phyloP scores from a whole-genome alignment of 2,113 vertebrate genomes.

The Oophaga pumilio region DNA sequence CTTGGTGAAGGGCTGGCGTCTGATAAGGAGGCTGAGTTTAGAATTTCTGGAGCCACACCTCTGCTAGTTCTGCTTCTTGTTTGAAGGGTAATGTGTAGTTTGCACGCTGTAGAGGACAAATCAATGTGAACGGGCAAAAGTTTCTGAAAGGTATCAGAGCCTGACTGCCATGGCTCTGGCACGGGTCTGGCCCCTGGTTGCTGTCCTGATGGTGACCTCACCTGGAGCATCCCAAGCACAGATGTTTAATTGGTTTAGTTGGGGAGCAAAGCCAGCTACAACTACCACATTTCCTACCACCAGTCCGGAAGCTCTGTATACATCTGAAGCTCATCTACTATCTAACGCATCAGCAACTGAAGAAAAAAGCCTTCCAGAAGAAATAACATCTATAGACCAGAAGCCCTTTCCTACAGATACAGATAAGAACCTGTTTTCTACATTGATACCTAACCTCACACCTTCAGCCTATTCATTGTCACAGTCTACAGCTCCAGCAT shows the following conservation, averaged over 20 bases:
- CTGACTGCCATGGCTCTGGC: conserved; percentile 58
- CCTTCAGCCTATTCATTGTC: background rate
- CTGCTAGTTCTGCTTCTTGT: conserved; percentile 58
- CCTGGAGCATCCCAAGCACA: conserved; percentile 63
- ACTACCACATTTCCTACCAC: background rate
- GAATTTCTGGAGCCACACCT: conserved; percentile 65
- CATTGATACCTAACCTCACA: conserved; percentile 3
- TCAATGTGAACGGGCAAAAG: conserved; percentile 64
- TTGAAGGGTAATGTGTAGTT: conserved; percentile 63
- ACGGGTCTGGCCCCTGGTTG: conserved; percentile 59
- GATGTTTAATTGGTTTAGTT: conserved; percentile 66
- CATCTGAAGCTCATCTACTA: background rate
- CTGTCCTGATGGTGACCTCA: conserved; percentile 69
- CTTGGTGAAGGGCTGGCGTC: conserved; percentile 16
- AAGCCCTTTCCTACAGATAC: fast-evolving
- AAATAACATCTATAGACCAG: fast-evolving
- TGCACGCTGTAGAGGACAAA: conserved; percentile 65
- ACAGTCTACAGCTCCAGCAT: background rate
- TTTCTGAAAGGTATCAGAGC: background rate
- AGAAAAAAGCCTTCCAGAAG: background rate
- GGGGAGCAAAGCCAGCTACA: conserved; percentile 57
- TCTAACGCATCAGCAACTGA: background rate
- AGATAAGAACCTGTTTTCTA: background rate
- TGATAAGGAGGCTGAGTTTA: conserved; percentile 53
- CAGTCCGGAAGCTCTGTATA: background rate